A percentile compares a stretch with the other conserved stretches of the same genome.
Conservation (phyloP, 2,113 vertebrate genomes). For the Canis aureus region DNA sequence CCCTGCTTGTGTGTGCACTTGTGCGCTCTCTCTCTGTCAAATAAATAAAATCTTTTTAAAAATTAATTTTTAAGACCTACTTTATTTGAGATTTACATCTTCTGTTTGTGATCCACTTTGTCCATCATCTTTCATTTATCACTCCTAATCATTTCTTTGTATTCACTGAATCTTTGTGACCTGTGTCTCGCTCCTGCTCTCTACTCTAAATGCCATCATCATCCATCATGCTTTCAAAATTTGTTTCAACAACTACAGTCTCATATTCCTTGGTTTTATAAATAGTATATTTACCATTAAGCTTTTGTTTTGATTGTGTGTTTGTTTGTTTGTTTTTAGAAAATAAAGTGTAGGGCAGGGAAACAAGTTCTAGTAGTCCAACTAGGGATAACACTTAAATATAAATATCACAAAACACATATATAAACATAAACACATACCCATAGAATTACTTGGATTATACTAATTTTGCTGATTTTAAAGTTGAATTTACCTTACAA, state of each 20-base stretch:
- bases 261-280: not conserved
- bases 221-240: not conserved
- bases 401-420: not conserved
- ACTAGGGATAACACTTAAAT: not conserved
- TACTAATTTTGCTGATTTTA: conserved; percentile 34
- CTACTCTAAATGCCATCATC: not conserved
- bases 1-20: not conserved
- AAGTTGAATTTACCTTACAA: conserved; percentile 33
- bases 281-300: not conserved
- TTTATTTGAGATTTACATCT: not conserved
- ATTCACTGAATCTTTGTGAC: not conserved
- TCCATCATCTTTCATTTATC: not conserved
- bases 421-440: not conserved
- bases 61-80: not conserved
- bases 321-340: not conserved
- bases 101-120: not conserved
- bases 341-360: not conserved
- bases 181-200: not conserved
- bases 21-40: not conserved
- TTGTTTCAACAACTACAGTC: not conserved
- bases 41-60: not conserved
- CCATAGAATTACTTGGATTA: not conserved
- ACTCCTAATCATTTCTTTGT: not conserved
- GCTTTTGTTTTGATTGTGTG: not conserved
- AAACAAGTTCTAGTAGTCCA: not conserved